These are phyloP conservation scores for Neoascia interrupta DNA, from an alignment of 2,888 invertebrate genomes.

Conservation along the genomic window DNA sequence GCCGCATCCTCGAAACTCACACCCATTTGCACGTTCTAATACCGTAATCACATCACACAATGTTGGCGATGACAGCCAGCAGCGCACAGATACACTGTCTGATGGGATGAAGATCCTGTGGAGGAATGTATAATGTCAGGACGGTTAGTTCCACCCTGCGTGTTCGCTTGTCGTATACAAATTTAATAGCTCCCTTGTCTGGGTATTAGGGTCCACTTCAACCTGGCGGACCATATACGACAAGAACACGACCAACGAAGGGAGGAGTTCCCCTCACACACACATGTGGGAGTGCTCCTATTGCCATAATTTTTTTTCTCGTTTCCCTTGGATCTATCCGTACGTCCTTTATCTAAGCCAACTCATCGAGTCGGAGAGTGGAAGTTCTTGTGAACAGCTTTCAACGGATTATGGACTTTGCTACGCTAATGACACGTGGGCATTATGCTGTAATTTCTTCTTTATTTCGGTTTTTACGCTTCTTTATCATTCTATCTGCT, in stretches of 20 bases:
- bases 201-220: slow-evolving; percentile 42
- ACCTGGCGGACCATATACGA: slow-evolving; percentile 42
- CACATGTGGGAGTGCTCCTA: too few relatives aligned
- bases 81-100: slow-evolving; percentile 19
- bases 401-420: slow-evolving; percentile 56
- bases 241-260: too few relatives aligned
- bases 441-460: slow-evolving; percentile 50
- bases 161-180: slow-evolving; percentile 43
- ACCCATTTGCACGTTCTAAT: slow-evolving; percentile 59
- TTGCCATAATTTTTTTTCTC: slow-evolving; percentile 20
- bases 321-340: neutral
- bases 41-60: slow-evolving; percentile 58
- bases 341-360: slow-evolving; percentile 38
- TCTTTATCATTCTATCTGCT: slow-evolving; percentile 12
- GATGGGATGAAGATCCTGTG: slow-evolving; percentile 30
- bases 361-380: slow-evolving; percentile 23
- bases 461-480: slow-evolving; percentile 11
- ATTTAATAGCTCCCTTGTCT: slow-evolving; percentile 40
- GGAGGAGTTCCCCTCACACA: neutral
- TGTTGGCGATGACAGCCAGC: slow-evolving; percentile 43
- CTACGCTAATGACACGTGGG: slow-evolving; percentile 61
- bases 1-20: neutral
- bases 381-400: slow-evolving; percentile 47
- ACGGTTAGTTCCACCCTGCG: slow-evolving; percentile 9
- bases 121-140: slow-evolving; percentile 13